These are phyloP conservation scores for Artemia franciscana DNA, from an alignment of 1,140 invertebrate genomes.

Conservation along the genomic window DNA sequence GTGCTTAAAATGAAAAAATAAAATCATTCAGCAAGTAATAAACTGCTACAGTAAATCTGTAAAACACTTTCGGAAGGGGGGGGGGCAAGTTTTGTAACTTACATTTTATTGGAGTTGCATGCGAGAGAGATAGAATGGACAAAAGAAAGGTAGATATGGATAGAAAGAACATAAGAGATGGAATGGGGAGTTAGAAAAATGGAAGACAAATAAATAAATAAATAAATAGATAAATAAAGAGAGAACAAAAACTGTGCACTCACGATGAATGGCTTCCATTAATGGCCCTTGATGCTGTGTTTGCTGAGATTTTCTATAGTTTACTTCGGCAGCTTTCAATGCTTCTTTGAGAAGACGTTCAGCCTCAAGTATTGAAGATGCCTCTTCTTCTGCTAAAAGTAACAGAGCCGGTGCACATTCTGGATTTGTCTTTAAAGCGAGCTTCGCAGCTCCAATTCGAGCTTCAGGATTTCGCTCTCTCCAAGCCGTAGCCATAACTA, in stretches of 20 bases:
- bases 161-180: too few species aligned
- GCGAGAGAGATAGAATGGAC: too few species aligned
- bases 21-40: too few species aligned
- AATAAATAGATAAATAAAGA: too few species aligned
- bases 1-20: too few species aligned
- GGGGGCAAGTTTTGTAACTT: too few species aligned
- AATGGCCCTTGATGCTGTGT: conserved; percentile 46
- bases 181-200: conserved; percentile 6
- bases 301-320: conserved; percentile 57
- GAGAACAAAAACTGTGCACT: conserved; percentile 14
- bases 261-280: conserved; percentile 54
- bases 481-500: conserved; percentile 92
- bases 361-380: conserved; percentile 66
- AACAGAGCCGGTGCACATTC: conserved; percentile 91
- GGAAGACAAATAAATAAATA: too few species aligned
- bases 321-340: conserved; percentile 61
- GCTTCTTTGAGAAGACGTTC: conserved; percentile 71
- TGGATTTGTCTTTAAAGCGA: conserved; percentile 65
- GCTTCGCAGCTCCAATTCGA: conserved; percentile 73
- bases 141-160: too few species aligned
- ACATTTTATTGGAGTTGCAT: too few species aligned
- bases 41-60: too few species aligned
- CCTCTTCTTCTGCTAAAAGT: conserved; percentile 85
- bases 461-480: conserved; percentile 76
- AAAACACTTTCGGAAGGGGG: too few species aligned